phyloP scores from a whole-genome alignment of 2,797 vertebrate species.

The Pangasius larnaudii region DNA sequence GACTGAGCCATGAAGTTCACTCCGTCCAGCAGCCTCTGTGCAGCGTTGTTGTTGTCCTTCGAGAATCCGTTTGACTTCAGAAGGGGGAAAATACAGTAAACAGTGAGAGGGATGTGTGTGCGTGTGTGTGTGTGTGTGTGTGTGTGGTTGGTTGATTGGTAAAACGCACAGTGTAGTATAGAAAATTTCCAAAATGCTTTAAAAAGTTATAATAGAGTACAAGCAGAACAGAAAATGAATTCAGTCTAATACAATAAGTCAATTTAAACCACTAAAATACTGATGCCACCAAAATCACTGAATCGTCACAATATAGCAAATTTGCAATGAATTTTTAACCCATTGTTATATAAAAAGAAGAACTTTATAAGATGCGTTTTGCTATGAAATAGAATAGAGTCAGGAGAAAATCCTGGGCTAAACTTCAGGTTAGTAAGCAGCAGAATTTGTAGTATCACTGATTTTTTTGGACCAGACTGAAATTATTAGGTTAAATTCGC shows the following conservation, averaged over 20 bases:
- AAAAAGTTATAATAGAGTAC: background rate
- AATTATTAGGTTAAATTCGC: background rate
- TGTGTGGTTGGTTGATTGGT: background rate
- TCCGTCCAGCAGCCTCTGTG: constrained; percentile 95
- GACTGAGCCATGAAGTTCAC: constrained; percentile 98
- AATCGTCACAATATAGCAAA: too few relatives aligned
- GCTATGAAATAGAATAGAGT: background rate
- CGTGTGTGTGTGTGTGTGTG: background rate
- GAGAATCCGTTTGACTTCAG: constrained; percentile 91
- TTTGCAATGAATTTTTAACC: too few relatives aligned
- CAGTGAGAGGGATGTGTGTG: background rate
- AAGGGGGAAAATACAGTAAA: background rate
- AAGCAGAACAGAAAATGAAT: too few relatives aligned
- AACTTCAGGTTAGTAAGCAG: background rate
- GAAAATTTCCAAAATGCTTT: background rate
- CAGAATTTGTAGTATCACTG: background rate
- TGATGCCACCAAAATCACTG: too few relatives aligned
- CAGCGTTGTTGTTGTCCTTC: constrained; percentile 98
- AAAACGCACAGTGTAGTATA: background rate
- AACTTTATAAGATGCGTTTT: too few relatives aligned
- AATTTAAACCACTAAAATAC: too few relatives aligned
- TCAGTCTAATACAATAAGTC: too few relatives aligned
- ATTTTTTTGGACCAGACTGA: background rate
- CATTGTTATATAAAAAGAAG: too few relatives aligned
- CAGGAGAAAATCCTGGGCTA: background rate